Evolutionary conservation across 2,888 invertebrate species (phyloP).

Genomic region (Agrotis ipsilon): DNA sequence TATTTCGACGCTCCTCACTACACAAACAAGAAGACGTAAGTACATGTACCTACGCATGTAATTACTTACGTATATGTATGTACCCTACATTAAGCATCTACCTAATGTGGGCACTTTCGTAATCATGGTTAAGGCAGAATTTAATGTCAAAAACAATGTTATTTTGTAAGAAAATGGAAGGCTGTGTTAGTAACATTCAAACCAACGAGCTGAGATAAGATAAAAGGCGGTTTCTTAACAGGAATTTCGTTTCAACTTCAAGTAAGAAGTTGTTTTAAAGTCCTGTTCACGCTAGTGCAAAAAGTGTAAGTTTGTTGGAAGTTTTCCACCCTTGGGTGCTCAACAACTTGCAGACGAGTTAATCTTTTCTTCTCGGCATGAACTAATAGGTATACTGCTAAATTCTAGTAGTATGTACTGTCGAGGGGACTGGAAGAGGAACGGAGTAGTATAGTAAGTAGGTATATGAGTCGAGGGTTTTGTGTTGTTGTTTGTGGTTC

Average conservation of each 20-base stretch:
- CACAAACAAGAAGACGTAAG: not conserved
- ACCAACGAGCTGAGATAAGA: slow-evolving; percentile 45
- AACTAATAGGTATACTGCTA: not conserved
- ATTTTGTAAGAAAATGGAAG: slow-evolving; percentile 17
- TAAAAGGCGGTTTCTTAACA: slow-evolving; percentile 36
- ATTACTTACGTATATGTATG: not conserved
- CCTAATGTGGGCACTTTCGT: too few species aligned
- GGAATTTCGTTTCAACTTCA: slow-evolving; percentile 23
- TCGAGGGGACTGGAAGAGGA: not conserved
- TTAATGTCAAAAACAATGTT: slow-evolving; percentile 7
- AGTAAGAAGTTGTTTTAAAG: slow-evolving; percentile 35
- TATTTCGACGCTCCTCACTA: not conserved
- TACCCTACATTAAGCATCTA: not conserved
- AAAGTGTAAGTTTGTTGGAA: not conserved
- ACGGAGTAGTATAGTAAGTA: not conserved
- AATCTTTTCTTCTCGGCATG: not conserved
- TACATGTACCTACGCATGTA: too few species aligned
- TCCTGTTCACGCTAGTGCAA: slow-evolving; percentile 14
- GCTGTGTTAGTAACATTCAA: slow-evolving; percentile 12
- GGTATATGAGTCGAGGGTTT: too few species aligned
- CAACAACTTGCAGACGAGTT: not conserved
- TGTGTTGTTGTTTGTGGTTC: not conserved
- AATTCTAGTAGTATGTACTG: not conserved
- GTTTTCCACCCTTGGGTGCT: not conserved
- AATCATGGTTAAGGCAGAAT: not conserved